phyloP scores from a whole-genome alignment of 2,113 vertebrate species.

The Patagioenas fasciata region DNA sequence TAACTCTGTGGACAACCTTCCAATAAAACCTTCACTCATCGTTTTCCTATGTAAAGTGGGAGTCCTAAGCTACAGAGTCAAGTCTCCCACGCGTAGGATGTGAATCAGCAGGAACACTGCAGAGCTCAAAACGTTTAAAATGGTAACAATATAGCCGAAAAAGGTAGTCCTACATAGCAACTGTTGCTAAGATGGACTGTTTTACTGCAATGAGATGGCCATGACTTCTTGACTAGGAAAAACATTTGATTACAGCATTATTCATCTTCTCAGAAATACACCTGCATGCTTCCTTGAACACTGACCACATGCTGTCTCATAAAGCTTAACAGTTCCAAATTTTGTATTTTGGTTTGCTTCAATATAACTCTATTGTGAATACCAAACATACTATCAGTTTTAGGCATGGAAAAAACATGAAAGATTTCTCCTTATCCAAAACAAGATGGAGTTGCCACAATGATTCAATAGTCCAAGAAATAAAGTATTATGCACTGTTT shows the following conservation, averaged over 20 bases:
- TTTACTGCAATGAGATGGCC: background rate
- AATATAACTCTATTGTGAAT: background rate
- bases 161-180: slow-evolving; percentile 33
- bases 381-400: background rate
- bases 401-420: background rate
- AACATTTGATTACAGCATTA: background rate
- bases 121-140: slow-evolving; percentile 19
- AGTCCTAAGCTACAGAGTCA: background rate
- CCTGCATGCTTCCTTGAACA: background rate
- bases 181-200: slow-evolving; percentile 46
- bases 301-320: background rate
- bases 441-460: background rate
- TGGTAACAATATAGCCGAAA: background rate
- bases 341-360: background rate
- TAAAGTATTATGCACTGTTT: rapidly evolving
- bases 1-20: background rate
- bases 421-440: background rate
- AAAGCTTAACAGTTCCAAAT: background rate
- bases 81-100: background rate
- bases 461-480: background rate
- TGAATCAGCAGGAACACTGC: slow-evolving; percentile 22
- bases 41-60: background rate
- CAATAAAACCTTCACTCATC: background rate
- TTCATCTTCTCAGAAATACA: background rate
- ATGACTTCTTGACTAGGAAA: background rate